phyloP scores from a whole-genome alignment of 2,797 vertebrate species.

The Coracias cyanogaster region DNA sequence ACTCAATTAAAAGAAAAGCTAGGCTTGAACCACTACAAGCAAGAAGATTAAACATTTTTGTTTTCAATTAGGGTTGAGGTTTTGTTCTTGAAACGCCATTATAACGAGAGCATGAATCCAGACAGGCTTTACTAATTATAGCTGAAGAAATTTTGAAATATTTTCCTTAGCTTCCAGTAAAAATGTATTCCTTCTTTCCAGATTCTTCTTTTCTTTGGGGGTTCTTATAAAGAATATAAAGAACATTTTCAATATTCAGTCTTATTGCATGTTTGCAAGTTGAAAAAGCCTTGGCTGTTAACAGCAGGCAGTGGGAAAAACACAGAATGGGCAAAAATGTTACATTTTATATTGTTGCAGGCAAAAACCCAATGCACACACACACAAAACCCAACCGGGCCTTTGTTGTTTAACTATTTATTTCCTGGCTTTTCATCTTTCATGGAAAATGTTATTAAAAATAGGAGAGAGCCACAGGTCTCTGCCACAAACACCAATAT shows the following conservation, averaged over 20 bases:
- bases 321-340: background rate
- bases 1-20: background rate
- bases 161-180: background rate
- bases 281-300: background rate
- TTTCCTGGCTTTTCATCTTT: background rate
- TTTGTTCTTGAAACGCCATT: background rate
- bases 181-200: background rate
- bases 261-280: background rate
- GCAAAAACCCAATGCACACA: background rate
- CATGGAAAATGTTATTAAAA: background rate
- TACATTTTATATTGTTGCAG: background rate
- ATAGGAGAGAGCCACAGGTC: background rate
- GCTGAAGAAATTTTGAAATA: background rate
- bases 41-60: background rate
- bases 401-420: background rate
- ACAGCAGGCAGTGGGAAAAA: background rate
- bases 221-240: background rate
- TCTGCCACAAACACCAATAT: background rate
- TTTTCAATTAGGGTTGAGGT: background rate
- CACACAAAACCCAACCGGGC: fast-evolving
- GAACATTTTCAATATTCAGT: background rate
- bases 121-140: background rate
- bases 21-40: background rate
- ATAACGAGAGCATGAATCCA: fast-evolving
- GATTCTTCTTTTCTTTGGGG: background rate